A percentile compares a stretch with the other conserved stretches of the same genome.
phyloP scores from a whole-genome alignment of 2,888 invertebrate species.

The Brachylomia viminalis region DNA sequence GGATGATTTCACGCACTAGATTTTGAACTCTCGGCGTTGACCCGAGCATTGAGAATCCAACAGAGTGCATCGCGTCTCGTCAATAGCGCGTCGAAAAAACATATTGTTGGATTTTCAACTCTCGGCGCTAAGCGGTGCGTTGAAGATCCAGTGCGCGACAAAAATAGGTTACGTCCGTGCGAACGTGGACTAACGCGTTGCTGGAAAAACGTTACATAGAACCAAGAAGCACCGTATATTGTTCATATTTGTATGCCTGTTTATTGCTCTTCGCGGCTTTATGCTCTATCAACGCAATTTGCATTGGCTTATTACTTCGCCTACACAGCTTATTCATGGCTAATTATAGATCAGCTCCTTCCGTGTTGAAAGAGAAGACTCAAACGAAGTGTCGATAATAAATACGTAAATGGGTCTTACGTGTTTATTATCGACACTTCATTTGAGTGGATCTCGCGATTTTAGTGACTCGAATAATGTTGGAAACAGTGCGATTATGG shows the following conservation, averaged over 20 bases:
- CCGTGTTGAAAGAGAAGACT: slow-evolving; percentile 16
- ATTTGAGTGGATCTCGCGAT: not conserved
- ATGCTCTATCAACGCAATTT: slow-evolving; percentile 28
- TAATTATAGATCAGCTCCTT: slow-evolving; percentile 43
- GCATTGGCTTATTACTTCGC: slow-evolving; percentile 19
- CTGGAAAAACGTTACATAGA: slow-evolving; percentile 10
- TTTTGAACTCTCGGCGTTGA: too few relatives aligned
- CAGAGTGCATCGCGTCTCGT: too few relatives aligned
- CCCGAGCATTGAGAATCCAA: too few relatives aligned
- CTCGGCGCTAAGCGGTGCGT: too few relatives aligned
- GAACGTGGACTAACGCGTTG: too few relatives aligned
- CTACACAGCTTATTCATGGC: slow-evolving; percentile 15
- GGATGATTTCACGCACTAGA: too few relatives aligned
- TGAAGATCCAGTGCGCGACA: too few relatives aligned
- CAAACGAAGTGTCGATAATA: too few relatives aligned
- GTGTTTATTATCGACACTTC: not conserved
- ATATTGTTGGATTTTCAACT: too few relatives aligned
- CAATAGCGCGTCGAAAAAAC: too few relatives aligned
- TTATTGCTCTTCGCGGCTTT: slow-evolving; percentile 21
- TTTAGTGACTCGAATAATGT: not conserved
- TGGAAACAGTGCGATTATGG: not conserved
- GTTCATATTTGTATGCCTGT: slow-evolving; percentile 22
- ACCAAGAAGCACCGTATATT: not conserved
- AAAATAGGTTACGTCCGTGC: too few relatives aligned
- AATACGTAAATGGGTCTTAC: too few relatives aligned